Base-by-base conservation (phyloP, 2,113 vertebrate genomes). In the Equus przewalskii region DNA sequence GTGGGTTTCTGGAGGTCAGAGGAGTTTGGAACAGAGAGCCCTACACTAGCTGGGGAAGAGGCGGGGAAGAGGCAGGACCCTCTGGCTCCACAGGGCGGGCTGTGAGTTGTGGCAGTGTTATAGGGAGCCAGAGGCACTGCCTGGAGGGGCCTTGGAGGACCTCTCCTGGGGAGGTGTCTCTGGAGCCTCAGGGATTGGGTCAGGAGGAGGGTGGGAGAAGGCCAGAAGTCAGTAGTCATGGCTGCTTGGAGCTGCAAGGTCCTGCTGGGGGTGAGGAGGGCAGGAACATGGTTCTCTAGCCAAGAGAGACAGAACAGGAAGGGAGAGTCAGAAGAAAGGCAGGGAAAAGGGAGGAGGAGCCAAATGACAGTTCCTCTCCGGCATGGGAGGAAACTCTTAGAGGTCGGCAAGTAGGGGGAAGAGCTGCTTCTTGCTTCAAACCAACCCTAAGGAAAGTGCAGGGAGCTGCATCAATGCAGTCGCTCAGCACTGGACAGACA, bases 181-280 rank as follows among this genome's bases (percentile, higher is more conserved):
- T 2, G 13, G 62, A 51, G 30, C n/a, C 51, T 14, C 22, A n/a
- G 60, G 9, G 9, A 26, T 13, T 51, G 0, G n/a, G 26, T 21
- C 33, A 22, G 86, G 86, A 75, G 78, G n/a, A 0, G 3, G 46
- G 10, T 3, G 4, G 7, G 0, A 22, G 21, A 0, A 49, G 54
- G 12, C 80, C 62, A 67, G 58, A 19, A 7, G 15, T 64, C 56
- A 2, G 11, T 44, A 65, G 4, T 51, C 0, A 0, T 18, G 60
- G 69, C 36, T 76, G 33, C 19, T 67, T 36, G 6, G 0, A 24
- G n/a, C 24, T 64, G 22, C 6, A 70, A 85, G 18, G 49, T 58
- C 19, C 70, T 96, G 36, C 19, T 51, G 65, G 41, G 41, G n/a
- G 16, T 16, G 60, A 44, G 44, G 33, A 65, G n/a, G 49, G 30